Evolutionary conservation across 2,113 vertebrate genomes (phyloP), one percentile per base, ranked within the genome.

Genomic region (Callipepla californica): DNA sequence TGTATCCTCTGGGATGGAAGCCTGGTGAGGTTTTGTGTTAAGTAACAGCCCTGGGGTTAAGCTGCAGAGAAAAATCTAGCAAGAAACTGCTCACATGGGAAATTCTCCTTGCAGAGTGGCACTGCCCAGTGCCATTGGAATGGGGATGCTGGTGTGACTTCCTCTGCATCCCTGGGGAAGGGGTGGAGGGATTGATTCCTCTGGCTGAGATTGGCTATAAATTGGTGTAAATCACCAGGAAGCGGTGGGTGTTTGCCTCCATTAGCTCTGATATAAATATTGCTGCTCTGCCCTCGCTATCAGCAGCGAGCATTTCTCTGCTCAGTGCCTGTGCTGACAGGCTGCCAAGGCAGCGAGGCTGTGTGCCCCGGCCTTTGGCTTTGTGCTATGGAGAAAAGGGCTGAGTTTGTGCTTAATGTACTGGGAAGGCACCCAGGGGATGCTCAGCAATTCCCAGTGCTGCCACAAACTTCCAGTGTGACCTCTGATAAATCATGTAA

Each of bases 401-500:
- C 20, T 81, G 53, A 57, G 45, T 73, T 44, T 91, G 74, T 85
- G 80, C 75, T 84, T 76, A 69, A 91, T 45, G 89, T 45, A 57
- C 67, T 63, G 75, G 45, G 50, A 7, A 2, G 75, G 45, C 32
- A 70, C 68, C 63, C 75, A 14, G 61, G 75, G 72, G 51, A 90
- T 28, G 28, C 80, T 73, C 77, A 72, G 84, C 65, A 87, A n/a
- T 77, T 94, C 67, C 81, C 81, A 65, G 19, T 55, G 89, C 67
- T 91, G 81, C 55, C 79, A 85, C 87, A 85, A 67, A 91, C 67
- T 89, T 92, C 81, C 73, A 6, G 42, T 23, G n/a, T 75, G 89
- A 89, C 79, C 63, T 30, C 23, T 13, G 67, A 83, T 77, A 94
- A 93, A 92, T 82, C 19, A 82, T 57, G 55, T 68, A 32, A 57